Evolutionary conservation across 2,113 vertebrate species (phyloP).

Genomic region (Hyperopisus bebe): DNA sequence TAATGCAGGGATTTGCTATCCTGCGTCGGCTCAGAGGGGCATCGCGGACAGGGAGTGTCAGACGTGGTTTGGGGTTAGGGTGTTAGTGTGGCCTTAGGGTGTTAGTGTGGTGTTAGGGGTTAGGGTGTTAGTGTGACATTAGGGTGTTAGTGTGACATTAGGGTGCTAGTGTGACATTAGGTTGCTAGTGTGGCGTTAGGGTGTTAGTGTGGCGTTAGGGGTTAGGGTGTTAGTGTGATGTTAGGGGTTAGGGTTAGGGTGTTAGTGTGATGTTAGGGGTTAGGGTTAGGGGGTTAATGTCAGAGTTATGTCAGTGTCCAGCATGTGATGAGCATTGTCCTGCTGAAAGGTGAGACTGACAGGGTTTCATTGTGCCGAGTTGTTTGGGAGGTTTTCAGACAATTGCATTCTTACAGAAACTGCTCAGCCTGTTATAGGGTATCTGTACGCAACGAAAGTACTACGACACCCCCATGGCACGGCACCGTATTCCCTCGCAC

Average conservation of each 20-base stretch:
- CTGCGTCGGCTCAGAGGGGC: background rate
- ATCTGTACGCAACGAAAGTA: background rate
- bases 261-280: no score
- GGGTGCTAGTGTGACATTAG: no score
- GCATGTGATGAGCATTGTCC: background rate
- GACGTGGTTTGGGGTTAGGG: background rate
- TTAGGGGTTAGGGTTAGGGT: no score
- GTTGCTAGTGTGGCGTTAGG: no score
- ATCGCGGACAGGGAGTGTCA: background rate
- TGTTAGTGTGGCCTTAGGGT: no score
- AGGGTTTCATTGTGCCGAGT: background rate
- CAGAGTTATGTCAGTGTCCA: background rate
- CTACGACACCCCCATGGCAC: background rate
- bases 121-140: no score
- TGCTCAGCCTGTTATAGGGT: background rate
- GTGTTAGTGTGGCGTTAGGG: no score
- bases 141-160: no score
- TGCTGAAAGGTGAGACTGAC: background rate
- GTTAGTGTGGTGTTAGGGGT: background rate
- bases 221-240: no score
- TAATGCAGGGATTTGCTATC: slow-evolving; percentile 32
- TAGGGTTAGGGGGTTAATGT: no score
- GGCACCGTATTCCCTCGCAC: background rate
- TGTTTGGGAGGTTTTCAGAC: background rate
- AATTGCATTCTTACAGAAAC: background rate